phyloP scores from a whole-genome alignment of 2,888 invertebrate genomes.

The Micropterix aruncella region DNA sequence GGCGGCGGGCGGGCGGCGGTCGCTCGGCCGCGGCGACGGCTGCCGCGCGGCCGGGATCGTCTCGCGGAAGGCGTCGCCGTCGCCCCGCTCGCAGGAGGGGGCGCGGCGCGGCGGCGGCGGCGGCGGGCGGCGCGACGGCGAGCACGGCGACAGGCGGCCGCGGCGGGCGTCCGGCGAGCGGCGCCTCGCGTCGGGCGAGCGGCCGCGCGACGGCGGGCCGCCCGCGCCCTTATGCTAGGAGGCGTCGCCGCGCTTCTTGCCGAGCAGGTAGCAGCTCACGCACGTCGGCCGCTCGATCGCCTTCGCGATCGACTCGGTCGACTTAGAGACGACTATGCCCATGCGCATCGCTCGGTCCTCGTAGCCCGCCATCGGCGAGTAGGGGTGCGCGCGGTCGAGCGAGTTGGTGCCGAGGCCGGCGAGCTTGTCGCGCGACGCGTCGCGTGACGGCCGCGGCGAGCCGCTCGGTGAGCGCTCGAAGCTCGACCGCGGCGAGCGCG shows the following conservation, averaged over 20 bases:
- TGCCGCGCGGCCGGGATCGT: constrained; percentile 6
- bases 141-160: too few relatives aligned
- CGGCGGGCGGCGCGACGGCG: constrained; percentile 21
- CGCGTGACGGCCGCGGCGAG: constrained; percentile 30
- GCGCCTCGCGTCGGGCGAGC: constrained; percentile 40
- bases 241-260: constrained; percentile 39
- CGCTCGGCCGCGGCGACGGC: constrained; percentile 23
- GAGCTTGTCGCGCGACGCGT: constrained; percentile 28
- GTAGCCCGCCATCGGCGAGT: constrained; percentile 34
- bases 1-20: too few relatives aligned
- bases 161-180: constrained; percentile 41
- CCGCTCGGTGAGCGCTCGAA: constrained; percentile 34
- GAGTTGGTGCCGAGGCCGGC: constrained; percentile 35
- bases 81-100: constrained; percentile 22
- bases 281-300: constrained; percentile 56
- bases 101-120: constrained; percentile 33
- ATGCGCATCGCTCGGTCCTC: constrained; percentile 37
- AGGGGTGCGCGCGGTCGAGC: constrained; percentile 32
- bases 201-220: constrained; percentile 33
- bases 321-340: constrained; percentile 41
- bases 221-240: constrained; percentile 53
- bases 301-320: constrained; percentile 37
- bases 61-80: constrained; percentile 9
- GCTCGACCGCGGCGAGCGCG: constrained; percentile 26
- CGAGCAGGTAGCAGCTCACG: constrained; percentile 58